Base-by-base conservation (phyloP, 2,113 vertebrate genomes). In the Tursiops truncatus region DNA sequence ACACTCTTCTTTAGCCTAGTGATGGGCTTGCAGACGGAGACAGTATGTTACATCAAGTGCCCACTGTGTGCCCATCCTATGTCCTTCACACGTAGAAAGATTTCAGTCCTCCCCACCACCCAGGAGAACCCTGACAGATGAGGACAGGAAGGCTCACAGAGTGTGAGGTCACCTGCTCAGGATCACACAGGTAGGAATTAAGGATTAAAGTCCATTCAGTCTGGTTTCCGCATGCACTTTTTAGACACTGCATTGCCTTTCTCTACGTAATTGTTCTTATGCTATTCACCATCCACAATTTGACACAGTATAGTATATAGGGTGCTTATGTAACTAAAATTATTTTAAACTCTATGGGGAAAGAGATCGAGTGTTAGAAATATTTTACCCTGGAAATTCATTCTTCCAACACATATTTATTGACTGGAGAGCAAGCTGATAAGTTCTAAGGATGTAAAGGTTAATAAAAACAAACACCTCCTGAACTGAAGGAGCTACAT, bases 351-450 rank as follows among this genome's bases (percentile, higher is more conserved):
- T 76, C 50, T 77, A n/a, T 23, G 68, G 31, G 36, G 31, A 84
- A 92, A 83, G 8, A 88, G 60, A 81, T 58, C n/a, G 31, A 41
- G 28, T 92, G 23, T 58, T 26, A 96, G 63, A 95, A 85, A 28
- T 85, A 71, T 36, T 23, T 89, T 70, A 80, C 63, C 33, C 86
- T 65, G 47, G 36, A 89, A 95, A 87, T 73, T n/a, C 36, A 38
- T 82, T 85, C 73, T 62, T 93, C 74, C 33, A 77, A 62, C 50
- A 76, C 9, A 7, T 80, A 81, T 70, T 94, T 68, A 93, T 31
- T 76, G 94, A 91, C 53, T 41, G 79, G 20, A 85, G 71, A 38
- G 36, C 56, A 73, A 83, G 11, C 41, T 79, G 60, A 0, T 65
- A 85, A 89, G 13, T 87, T 15, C 21, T 53, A 5, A 50, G 20